A percentile compares a stretch with the other conserved stretches of the same genome.
These are phyloP conservation scores for Apocheima hispidaria DNA, from an alignment of 2,888 invertebrate species.

Conservation along the genomic window DNA sequence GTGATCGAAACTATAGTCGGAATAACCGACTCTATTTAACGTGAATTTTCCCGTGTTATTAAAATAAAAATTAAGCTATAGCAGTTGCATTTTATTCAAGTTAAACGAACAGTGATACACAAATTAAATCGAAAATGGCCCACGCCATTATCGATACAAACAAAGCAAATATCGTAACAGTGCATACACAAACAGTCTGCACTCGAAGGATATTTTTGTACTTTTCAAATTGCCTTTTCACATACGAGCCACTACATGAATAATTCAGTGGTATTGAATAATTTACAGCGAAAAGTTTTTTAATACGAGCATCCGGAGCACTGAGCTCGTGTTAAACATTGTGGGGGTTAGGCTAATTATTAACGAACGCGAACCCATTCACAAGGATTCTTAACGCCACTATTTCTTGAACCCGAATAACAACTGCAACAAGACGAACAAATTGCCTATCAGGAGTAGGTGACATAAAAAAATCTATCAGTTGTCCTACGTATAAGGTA, in stretches of 20 bases:
- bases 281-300: conserved; percentile 59
- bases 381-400: not conserved
- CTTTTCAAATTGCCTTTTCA: conserved; percentile 50
- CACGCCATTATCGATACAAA: conserved; percentile 18
- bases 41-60: too few relatives aligned
- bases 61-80: too few relatives aligned
- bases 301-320: conserved; percentile 53
- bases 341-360: conserved; percentile 38
- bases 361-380: conserved; percentile 16
- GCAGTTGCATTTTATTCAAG: not conserved
- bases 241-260: conserved; percentile 53
- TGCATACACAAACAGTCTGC: conserved; percentile 24
- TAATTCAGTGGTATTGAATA: conserved; percentile 59
- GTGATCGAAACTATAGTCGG: too few relatives aligned
- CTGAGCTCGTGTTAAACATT: conserved; percentile 51
- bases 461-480: too few relatives aligned
- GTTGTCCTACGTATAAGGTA: too few relatives aligned
- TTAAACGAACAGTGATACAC: not conserved
- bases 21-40: too few relatives aligned
- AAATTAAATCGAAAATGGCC: conserved; percentile 3
- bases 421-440: too few relatives aligned
- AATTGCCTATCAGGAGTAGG: too few relatives aligned
- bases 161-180: conserved; percentile 22
- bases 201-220: conserved; percentile 51
- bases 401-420: not conserved